Percentiles rank a stretch among this genome's conserved stretches.
Conservation (phyloP, 2,888 invertebrate species). For the Nephrotoma flavescens region DNA sequence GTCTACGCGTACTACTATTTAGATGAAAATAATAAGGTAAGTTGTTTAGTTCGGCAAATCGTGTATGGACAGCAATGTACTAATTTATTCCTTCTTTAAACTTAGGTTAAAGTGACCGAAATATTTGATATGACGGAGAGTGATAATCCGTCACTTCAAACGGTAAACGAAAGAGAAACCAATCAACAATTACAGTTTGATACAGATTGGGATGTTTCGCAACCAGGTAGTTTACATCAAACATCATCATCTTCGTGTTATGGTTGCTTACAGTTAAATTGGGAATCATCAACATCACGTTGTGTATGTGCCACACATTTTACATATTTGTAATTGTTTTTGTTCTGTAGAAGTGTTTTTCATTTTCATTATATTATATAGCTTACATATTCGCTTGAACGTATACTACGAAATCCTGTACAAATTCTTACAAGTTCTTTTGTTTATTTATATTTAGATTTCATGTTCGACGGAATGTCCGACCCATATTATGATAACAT, state of each 20-base stretch:
- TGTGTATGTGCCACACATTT: slow-evolving; percentile 6
- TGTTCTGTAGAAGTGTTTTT: not conserved
- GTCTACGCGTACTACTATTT: slow-evolving; percentile 80
- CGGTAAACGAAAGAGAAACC: slow-evolving; percentile 41
- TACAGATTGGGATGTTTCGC: slow-evolving; percentile 29
- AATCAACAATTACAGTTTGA: slow-evolving; percentile 53
- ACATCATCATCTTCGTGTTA: slow-evolving; percentile 5
- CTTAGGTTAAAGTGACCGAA: slow-evolving; percentile 68
- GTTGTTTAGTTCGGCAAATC: slow-evolving; percentile 5
- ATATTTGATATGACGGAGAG: slow-evolving; percentile 76
- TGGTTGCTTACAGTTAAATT: slow-evolving; percentile 6
- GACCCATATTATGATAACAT: slow-evolving; percentile 1
- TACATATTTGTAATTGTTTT: not conserved
- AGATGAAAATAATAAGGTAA: slow-evolving; percentile 69
- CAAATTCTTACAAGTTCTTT: not conserved
- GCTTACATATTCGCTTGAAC: not conserved
- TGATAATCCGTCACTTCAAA: slow-evolving; percentile 49
- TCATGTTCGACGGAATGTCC: slow-evolving; percentile 1
- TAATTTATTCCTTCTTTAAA: slow-evolving; percentile 13
- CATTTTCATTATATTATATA: not conserved
- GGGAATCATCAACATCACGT: slow-evolving; percentile 7
- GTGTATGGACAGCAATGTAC: not conserved
- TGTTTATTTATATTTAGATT: not conserved
- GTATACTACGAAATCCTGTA: too few species aligned
- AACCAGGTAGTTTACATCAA: slow-evolving; percentile 5